Base-by-base conservation (phyloP, 1,140 invertebrate species). In the Ooceraea biroi region DNA sequence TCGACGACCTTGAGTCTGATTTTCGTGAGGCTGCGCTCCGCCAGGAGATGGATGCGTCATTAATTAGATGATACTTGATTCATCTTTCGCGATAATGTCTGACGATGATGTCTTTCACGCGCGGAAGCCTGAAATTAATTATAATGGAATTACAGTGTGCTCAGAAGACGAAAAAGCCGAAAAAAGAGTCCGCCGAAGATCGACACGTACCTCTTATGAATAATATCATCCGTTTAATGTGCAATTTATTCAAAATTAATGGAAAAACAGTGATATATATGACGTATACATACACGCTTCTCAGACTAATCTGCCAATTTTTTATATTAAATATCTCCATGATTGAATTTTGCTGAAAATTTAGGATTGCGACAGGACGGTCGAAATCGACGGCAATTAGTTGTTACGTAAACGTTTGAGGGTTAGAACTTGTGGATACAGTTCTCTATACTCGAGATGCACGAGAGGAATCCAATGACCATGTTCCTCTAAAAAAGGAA, bases 381-480 rank as follows among this genome's bases (percentile, higher is more conserved):
- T n/a, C n/a, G n/a, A n/a, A n/a, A n/a, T n/a, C n/a, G n/a, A n/a
- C 48, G 10, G 61, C 27, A 68, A 77, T 77, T 74, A 77, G 46
- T 68, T 77, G 19, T 77, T 77, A 52, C 57, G 44, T 41, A 27
- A 17, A 30, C 46, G 25, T n/a, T 50, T 12, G 44, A 2, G n/a
- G 52, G 74, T 77, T 77, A 77, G 61, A 22, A 77, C 68, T 66
- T 52, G n/a, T 76, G n/a, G 41, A 52, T 77, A 77, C 74, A 77
- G 61, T 77, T 77, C 66, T 68, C 14, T 12, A n/a, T 17, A 8
- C 11, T 48, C n/a, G n/a, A n/a, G n/a, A n/a, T n/a, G n/a, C n/a
- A n/a, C n/a, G n/a, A n/a, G n/a, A n/a, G n/a, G n/a, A 36, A 36
- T 36, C 2, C 36, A 7, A 36, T 36, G 36, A 7, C 36, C n/a